Conservation (phyloP, 2,113 vertebrate genomes). For the Clarias batrachus region DNA sequence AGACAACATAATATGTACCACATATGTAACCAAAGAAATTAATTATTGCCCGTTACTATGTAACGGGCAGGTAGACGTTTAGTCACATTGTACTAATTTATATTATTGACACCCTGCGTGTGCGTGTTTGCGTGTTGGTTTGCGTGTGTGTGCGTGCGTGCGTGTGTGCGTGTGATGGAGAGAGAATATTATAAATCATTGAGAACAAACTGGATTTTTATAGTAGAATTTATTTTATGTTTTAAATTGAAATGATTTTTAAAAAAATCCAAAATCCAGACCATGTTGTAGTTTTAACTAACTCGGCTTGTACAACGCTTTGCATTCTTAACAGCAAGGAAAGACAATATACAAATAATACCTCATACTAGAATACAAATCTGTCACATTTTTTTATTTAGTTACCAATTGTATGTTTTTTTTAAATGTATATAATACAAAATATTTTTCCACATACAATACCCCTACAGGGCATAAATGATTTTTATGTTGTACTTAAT, state of each 20-base stretch:
- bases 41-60: slow-evolving; percentile 18
- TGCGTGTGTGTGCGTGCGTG: not conserved
- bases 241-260: not conserved
- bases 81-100: slow-evolving; percentile 37
- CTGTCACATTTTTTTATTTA: slow-evolving; percentile 76
- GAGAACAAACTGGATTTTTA: slow-evolving; percentile 51
- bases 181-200: not conserved
- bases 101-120: slow-evolving; percentile 26
- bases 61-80: slow-evolving; percentile 13
- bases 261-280: not conserved
- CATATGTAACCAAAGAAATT: not conserved
- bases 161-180: not conserved
- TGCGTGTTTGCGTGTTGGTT: not conserved
- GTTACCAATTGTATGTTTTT: slow-evolving; percentile 74
- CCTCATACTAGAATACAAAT: slow-evolving; percentile 85
- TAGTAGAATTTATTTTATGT: slow-evolving; percentile 37
- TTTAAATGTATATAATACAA: slow-evolving; percentile 90
- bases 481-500: slow-evolving; percentile 78
- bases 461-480: slow-evolving; percentile 77
- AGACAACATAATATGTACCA: slow-evolving; percentile 12
- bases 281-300: not conserved
- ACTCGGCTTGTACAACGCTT: slow-evolving; percentile 66
- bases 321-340: slow-evolving; percentile 73
- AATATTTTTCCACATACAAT: slow-evolving; percentile 72
- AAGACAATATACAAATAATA: slow-evolving; percentile 94